phyloP scores from a whole-genome alignment of 2,888 invertebrate genomes.

The Galerucella nymphaeae region DNA sequence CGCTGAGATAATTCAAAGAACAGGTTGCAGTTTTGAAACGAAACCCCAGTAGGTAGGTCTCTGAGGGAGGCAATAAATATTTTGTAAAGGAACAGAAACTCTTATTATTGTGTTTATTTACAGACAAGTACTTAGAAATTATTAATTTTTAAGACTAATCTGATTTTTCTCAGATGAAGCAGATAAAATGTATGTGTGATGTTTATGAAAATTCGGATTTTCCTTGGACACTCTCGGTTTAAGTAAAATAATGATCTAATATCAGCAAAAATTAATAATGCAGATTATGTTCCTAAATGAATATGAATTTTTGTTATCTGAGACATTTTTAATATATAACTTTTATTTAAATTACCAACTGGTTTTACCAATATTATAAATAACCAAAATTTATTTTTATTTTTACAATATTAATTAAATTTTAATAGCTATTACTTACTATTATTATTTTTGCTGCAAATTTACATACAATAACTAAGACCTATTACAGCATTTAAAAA shows the following conservation, averaged over 20 bases:
- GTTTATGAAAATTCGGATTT: constrained; percentile 4
- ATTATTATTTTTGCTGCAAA: too few relatives aligned
- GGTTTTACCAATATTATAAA: background rate
- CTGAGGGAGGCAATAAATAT: background rate
- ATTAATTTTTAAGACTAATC: too few relatives aligned
- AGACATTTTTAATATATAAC: background rate
- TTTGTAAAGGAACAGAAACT: background rate
- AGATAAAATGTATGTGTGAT: background rate
- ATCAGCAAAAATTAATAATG: constrained; percentile 7
- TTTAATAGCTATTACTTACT: too few relatives aligned
- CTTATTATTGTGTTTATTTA: background rate
- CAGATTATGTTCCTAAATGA: background rate
- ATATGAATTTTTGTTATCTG: background rate
- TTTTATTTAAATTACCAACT: background rate
- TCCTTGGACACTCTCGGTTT: background rate
- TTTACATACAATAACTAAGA: too few relatives aligned
- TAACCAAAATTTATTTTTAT: too few relatives aligned
- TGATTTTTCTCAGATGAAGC: too few relatives aligned
- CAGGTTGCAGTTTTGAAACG: background rate
- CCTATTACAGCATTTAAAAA: too few relatives aligned
- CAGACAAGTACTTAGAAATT: too few relatives aligned
- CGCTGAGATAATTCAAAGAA: background rate
- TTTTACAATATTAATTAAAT: too few relatives aligned
- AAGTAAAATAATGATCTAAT: constrained; percentile 5
- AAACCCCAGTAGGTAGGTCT: background rate